Conservation (phyloP, 2,113 vertebrate genomes). For the Lepus americanus region DNA sequence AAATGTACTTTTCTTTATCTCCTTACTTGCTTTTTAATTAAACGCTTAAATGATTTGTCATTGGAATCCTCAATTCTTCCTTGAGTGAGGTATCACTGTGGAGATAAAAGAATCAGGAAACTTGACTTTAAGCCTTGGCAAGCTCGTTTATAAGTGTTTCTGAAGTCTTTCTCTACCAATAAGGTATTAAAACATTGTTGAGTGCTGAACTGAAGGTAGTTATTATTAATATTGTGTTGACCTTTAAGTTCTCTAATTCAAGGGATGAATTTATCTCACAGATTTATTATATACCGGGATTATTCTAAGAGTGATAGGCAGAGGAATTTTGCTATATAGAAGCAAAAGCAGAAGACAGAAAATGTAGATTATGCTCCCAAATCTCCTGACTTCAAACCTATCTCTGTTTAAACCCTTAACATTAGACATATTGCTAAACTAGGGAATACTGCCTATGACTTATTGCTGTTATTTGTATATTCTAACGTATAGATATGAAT, state of each 20-base stretch:
- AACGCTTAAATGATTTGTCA: background rate
- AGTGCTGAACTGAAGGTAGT: background rate
- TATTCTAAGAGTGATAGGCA: background rate
- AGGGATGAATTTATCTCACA: background rate
- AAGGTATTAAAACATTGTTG: background rate
- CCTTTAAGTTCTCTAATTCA: background rate
- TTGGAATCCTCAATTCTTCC: background rate
- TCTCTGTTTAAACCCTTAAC: background rate
- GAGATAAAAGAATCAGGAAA: background rate
- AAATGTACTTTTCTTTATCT: background rate
- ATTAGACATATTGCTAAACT: background rate
- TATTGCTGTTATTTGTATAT: background rate
- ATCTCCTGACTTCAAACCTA: background rate
- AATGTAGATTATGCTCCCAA: background rate
- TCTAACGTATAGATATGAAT: background rate
- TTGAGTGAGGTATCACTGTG: background rate
- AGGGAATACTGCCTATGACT: background rate
- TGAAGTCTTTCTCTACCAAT: background rate
- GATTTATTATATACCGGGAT: background rate
- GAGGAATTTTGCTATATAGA: background rate
- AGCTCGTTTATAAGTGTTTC: background rate
- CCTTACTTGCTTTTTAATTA: background rate
- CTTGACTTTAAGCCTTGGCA: background rate
- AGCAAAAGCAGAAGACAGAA: background rate
- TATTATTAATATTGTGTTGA: background rate